Conservation (phyloP, 2,888 invertebrate species). For the Pedicia rivosa region DNA sequence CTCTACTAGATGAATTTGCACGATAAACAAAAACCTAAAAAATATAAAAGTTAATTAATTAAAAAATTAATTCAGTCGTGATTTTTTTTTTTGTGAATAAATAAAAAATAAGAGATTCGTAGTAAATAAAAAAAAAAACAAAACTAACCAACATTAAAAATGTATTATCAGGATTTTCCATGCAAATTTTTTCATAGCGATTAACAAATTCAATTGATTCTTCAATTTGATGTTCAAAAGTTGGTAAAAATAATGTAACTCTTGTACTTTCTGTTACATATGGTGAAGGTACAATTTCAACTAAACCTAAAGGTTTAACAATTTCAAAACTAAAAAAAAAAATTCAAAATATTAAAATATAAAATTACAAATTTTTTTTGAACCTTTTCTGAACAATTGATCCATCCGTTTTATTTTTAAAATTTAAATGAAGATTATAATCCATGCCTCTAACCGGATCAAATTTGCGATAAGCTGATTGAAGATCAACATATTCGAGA, state of each 20-base stretch:
- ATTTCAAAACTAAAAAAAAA: conserved; percentile 46
- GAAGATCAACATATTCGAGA: conserved; percentile 37
- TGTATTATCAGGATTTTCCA: conserved; percentile 64
- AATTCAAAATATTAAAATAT: background rate
- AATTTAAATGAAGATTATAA: conserved; percentile 58
- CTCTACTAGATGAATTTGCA: conserved; percentile 44
- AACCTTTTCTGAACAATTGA: conserved; percentile 35
- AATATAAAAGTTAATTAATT: conserved; percentile 8
- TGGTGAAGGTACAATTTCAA: conserved; percentile 80
- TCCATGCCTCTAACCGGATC: conserved; percentile 77
- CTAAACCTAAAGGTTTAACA: conserved; percentile 68
- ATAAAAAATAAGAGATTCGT: too few species aligned
- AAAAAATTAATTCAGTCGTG: too few species aligned
- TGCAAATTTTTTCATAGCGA: conserved; percentile 52
- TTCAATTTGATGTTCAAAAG: conserved; percentile 37
- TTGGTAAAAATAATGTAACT: conserved; percentile 58
- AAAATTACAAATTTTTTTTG: background rate
- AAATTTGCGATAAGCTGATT: conserved; percentile 60
- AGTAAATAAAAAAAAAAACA: conserved; percentile 7
- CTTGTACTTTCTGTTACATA: conserved; percentile 90
- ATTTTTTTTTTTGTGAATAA: conserved; percentile 4
- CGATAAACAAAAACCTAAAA: conserved; percentile 47
- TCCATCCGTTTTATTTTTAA: conserved; percentile 33
- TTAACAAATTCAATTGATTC: conserved; percentile 51
- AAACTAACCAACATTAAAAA: conserved; percentile 48